phyloP scores from a whole-genome alignment of 2,113 vertebrate genomes.

The Hemibagrus wyckioides region DNA sequence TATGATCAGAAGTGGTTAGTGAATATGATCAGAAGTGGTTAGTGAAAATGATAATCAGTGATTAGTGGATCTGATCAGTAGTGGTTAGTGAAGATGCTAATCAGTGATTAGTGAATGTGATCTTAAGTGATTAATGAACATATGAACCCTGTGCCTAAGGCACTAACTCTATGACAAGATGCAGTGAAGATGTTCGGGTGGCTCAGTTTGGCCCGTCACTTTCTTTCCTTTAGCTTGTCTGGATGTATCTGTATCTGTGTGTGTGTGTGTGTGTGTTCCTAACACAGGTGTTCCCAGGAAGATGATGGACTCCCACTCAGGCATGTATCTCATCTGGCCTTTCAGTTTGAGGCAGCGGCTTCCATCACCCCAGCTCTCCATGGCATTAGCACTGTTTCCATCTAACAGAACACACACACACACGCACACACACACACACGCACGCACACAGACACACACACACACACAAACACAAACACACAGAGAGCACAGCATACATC shows the following conservation, averaged over 20 bases:
- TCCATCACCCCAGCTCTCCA: constrained; percentile 74
- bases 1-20: no score
- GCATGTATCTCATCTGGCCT: constrained; percentile 79
- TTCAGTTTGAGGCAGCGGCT: constrained; percentile 74
- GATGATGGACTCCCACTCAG: constrained; percentile 79
- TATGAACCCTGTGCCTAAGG: no score
- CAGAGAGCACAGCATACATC: neutral
- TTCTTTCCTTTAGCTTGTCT: neutral
- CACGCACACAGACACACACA: constrained; percentile 9
- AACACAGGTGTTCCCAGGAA: constrained; percentile 75
- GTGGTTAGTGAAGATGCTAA: no score
- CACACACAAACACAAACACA: neutral
- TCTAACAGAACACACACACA: constrained; percentile 54
- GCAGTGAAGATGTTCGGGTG: neutral
- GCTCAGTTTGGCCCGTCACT: no score
- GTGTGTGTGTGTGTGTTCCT: constrained; percentile 33
- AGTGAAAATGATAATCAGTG: no score
- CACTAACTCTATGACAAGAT: neutral
- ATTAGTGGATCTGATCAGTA: no score
- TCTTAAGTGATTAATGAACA: no score
- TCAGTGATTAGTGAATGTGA: no score
- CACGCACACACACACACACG: neutral
- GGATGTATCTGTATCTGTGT: neutral
- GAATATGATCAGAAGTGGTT: no score
- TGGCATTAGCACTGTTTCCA: constrained; percentile 71